Conservation (phyloP, 1,140 invertebrate genomes). For the Temnothorax longispinosus region DNA sequence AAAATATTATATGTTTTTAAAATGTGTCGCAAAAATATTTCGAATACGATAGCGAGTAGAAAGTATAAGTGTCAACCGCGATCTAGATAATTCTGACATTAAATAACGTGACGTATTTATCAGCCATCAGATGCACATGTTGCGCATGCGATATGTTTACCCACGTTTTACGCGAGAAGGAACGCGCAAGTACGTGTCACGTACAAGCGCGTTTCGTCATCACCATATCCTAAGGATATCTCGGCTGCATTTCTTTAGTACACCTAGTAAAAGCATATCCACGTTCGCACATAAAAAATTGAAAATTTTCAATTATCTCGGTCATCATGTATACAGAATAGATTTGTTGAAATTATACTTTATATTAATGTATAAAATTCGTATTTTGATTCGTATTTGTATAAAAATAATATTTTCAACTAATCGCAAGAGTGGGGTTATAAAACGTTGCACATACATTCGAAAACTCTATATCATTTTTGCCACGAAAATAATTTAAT, state of each 20-base stretch:
- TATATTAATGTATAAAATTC: background rate
- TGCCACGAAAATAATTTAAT: slow-evolving; percentile 23
- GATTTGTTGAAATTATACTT: background rate
- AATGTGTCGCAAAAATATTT: background rate
- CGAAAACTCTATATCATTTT: slow-evolving; percentile 20
- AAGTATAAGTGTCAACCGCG: background rate
- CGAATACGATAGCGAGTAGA: background rate
- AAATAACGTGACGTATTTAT: slow-evolving; percentile 39
- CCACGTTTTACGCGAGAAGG: slow-evolving; percentile 18
- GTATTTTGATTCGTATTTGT: background rate
- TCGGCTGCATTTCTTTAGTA: background rate
- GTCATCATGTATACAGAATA: background rate
- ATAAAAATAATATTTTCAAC: background rate
- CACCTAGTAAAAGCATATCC: background rate
- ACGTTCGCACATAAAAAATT: background rate
- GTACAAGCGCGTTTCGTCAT: slow-evolving; percentile 38
- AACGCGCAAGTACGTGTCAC: slow-evolving; percentile 37
- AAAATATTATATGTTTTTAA: background rate
- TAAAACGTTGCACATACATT: background rate
- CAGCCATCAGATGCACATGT: slow-evolving; percentile 42
- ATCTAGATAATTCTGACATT: slow-evolving; percentile 44
- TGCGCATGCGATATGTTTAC: slow-evolving; percentile 29
- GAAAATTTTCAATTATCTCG: background rate
- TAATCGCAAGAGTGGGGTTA: background rate
- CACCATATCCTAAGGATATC: background rate